Evolutionary conservation across 1,140 invertebrate species (phyloP), one percentile per base, ranked within the genome.

Genomic region (Apocrypta bakeri): DNA sequence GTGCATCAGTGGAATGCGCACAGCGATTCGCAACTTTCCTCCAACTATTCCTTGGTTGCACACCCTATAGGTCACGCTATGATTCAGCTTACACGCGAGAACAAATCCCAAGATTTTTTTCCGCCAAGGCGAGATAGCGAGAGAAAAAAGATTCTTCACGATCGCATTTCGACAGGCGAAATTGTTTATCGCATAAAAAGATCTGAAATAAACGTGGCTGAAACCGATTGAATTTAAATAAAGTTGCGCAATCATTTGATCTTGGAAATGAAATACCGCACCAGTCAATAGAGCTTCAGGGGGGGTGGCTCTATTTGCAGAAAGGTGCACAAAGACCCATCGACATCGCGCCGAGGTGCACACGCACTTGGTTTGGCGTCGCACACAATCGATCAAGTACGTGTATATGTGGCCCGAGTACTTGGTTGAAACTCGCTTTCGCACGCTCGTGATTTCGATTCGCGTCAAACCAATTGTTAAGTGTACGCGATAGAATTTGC

Each of bases 1-100:
- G 85, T 86, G 86, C 84, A 85, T 84, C 80, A 82, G 64, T 64
- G 25, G 17, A 3, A 37, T 37, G 37, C 9, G 9, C 37, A 9
- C 3, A 9, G 3, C 42, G 42, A n/a, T n/a, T n/a, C 79, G 56
- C 85, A 84, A 79, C 79, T 37, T 40, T 48, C 31, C 72, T n/a
- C 72, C n/a, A n/a, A n/a, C n/a, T n/a, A n/a, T n/a, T n/a, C n/a
- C n/a, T n/a, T n/a, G n/a, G n/a, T n/a, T n/a, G n/a, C n/a, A n/a
- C n/a, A n/a, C n/a, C n/a, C n/a, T n/a, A n/a, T n/a, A n/a, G n/a
- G n/a, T n/a, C n/a, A n/a, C n/a, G n/a, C n/a, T n/a, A n/a, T n/a
- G n/a, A n/a, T n/a, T n/a, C n/a, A n/a, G n/a, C n/a, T n/a, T n/a
- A n/a, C n/a, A n/a, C n/a, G n/a, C n/a, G n/a, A n/a, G n/a, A n/a